Base-by-base conservation (phyloP, 2,113 vertebrate genomes). In the Lucifuga dentata region DNA sequence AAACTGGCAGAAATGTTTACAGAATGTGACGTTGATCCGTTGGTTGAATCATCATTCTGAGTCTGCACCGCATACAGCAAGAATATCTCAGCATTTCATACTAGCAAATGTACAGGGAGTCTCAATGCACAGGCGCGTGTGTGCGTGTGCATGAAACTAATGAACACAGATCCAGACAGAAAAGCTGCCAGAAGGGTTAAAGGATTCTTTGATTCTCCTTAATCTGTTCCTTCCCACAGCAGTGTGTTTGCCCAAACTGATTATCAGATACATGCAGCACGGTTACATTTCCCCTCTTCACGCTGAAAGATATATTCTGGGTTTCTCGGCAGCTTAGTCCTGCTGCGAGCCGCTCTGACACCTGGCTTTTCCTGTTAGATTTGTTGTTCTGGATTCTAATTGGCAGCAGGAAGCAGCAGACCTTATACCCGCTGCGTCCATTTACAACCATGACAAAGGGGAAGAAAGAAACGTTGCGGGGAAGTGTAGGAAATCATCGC, bases 181-280 rank as follows among this genome's bases (percentile, higher is more conserved):
- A 57, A 51, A 71, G 35, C 17, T 45, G 46, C 44, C 55, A 48
- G 36, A 57, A 33, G 56, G 74, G 71, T 73, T 73, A 68, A 84
- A 66, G 26, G 49, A 32, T 63, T 40, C 46, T 80, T 76, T 83
- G 73, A 80, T 78, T 64, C 51, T 52, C 2, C 48, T 52, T 73
- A 69, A 78, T 87, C 66, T 35, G 17, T 45, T 43, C 45, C 55
- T 46, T 77, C 62, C 67, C 58, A 62, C 20, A 23, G 58, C 62
- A 49, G 46, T 51, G 45, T 29, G 45, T 55, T 51, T 15, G 32
- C 35, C n/a, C 24, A 40, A 66, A 81, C 26, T 61, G 69, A 75
- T 80, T 65, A 77, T 82, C 53, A 55, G 44, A 53, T 68, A 65
- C 39, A 51, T 19, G 0, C 15, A 67, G 57, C 73, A 12, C 1